Evolutionary conservation across 2,888 invertebrate genomes (phyloP).

Genomic region (Tenthredo distinguenda): DNA sequence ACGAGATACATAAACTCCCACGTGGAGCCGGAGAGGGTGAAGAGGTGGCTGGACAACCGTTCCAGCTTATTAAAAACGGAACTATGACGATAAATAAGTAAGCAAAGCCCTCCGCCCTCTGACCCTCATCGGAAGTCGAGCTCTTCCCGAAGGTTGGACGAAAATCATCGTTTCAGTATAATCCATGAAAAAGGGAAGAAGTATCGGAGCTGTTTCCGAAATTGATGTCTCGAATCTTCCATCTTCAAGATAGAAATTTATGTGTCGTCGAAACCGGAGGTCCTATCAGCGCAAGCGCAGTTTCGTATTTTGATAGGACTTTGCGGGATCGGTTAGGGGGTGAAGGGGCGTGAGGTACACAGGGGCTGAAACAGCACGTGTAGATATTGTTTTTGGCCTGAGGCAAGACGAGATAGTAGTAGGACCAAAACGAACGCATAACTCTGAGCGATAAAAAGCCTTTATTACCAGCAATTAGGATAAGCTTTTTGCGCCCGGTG

Average conservation of each 20-base stretch:
- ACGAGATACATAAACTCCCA: slow-evolving; percentile 56
- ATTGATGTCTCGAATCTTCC: not conserved
- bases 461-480: slow-evolving; percentile 50
- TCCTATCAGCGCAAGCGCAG: not conserved
- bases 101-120: not conserved
- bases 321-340: not conserved
- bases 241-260: not conserved
- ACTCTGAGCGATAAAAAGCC: slow-evolving; percentile 47
- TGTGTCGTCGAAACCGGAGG: not conserved
- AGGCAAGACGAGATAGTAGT: slow-evolving; percentile 52
- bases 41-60: slow-evolving; percentile 55
- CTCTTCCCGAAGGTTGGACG: not conserved
- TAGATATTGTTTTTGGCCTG: slow-evolving; percentile 58
- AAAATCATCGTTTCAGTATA: no score
- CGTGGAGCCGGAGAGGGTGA: slow-evolving; percentile 42
- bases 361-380: slow-evolving; percentile 19
- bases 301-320: slow-evolving; percentile 23
- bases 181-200: no score
- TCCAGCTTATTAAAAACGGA: slow-evolving; percentile 74
- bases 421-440: slow-evolving; percentile 31
- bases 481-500: slow-evolving; percentile 22
- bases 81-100: slow-evolving; percentile 71
- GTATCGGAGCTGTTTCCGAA: not conserved
- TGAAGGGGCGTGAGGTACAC: slow-evolving; percentile 12
- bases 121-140: not conserved